Evolutionary conservation across 2,113 vertebrate species (phyloP).

Genomic region (Nibea albiflora): DNA sequence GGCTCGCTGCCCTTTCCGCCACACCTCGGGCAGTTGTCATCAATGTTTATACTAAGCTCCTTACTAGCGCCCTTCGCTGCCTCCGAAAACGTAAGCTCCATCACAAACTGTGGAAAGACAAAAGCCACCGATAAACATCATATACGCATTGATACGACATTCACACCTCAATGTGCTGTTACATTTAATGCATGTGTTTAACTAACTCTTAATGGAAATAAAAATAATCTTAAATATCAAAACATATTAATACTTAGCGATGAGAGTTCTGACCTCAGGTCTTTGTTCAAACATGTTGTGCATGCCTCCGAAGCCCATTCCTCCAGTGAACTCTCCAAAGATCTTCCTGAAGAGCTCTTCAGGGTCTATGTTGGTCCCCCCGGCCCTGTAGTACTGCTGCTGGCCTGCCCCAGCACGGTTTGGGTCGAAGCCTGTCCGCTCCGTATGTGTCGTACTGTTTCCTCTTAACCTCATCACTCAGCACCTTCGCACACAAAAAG

Average conservation of each 20-base stretch:
- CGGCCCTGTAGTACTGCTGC: slow-evolving; percentile 90
- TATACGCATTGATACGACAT: not conserved
- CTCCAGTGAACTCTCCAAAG: slow-evolving; percentile 92
- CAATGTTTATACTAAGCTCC: slow-evolving; percentile 89
- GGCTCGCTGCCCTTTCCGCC: slow-evolving; percentile 90
- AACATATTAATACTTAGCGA: not conserved
- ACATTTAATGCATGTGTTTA: not conserved
- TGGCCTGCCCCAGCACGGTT: slow-evolving; percentile 60
- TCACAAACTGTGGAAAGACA: slow-evolving; percentile 86
- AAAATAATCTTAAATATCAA: not conserved
- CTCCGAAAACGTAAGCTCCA: slow-evolving; percentile 94
- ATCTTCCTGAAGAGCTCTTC: slow-evolving; percentile 97
- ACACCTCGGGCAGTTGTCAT: slow-evolving; percentile 89
- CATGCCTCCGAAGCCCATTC: slow-evolving; percentile 87
- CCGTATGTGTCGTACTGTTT: slow-evolving; percentile 94
- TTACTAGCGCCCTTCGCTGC: slow-evolving; percentile 95
- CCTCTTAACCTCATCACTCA: slow-evolving; percentile 93
- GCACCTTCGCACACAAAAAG: slow-evolving; percentile 81
- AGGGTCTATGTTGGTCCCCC: slow-evolving; percentile 86
- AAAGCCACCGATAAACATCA: not conserved
- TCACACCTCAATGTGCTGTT: not conserved
- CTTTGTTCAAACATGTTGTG: slow-evolving; percentile 90
- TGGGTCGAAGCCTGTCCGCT: slow-evolving; percentile 85
- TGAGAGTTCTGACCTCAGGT: slow-evolving; percentile 87
- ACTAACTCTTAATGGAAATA: not conserved